A percentile compares a stretch with the other conserved stretches of the same genome.
Conservation (phyloP, 2,113 vertebrate genomes). For the Octodon degus region DNA sequence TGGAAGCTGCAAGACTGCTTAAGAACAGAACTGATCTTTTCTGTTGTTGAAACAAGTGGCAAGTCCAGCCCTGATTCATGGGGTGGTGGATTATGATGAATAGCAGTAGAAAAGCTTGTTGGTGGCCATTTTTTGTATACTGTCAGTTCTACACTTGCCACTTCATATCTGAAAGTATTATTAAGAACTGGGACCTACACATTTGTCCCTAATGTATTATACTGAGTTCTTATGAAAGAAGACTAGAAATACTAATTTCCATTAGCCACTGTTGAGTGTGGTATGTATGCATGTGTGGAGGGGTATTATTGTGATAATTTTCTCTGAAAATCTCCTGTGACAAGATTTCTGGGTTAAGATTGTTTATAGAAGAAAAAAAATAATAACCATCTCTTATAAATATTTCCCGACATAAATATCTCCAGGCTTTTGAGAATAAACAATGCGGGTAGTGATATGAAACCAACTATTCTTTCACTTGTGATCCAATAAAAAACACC, state of each 20-base stretch:
- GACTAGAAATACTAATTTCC: conserved; percentile 45
- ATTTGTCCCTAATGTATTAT: background rate
- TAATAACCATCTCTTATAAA: conserved; percentile 47
- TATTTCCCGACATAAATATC: background rate
- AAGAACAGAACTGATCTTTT: background rate
- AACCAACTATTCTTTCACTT: conserved; percentile 45
- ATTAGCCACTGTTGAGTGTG: background rate
- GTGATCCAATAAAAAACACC: background rate
- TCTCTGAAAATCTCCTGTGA: conserved; percentile 35
- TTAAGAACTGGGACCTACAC: background rate
- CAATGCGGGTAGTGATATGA: background rate
- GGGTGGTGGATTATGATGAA: background rate
- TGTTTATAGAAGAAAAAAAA: conserved; percentile 59
- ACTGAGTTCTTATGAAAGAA: background rate
- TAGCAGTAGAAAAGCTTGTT: background rate
- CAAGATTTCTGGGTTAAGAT: conserved; percentile 41
- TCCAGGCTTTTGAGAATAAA: background rate
- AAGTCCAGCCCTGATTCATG: background rate
- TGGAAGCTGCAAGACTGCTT: background rate
- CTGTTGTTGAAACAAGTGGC: background rate
- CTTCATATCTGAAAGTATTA: background rate
- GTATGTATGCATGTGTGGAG: background rate
- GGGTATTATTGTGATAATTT: conserved; percentile 40
- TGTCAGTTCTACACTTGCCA: background rate
- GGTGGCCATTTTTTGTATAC: background rate